phyloP scores from a whole-genome alignment of 2,888 invertebrate species.

The Athetis lepigone region DNA sequence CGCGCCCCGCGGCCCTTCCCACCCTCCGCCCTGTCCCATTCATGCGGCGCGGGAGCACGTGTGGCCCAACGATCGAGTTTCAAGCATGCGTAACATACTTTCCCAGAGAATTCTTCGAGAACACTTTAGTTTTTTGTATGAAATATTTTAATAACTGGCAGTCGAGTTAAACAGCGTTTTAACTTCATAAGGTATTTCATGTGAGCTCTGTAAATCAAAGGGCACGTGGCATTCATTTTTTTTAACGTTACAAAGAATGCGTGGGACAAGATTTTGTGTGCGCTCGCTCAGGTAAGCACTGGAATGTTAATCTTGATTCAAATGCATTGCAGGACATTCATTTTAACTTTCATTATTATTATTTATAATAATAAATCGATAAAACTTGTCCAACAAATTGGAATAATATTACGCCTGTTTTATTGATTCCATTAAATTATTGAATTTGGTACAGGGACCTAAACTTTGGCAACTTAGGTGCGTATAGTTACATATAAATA shows the following conservation, averaged over 20 bases:
- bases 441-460: conserved; percentile 2
- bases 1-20: conserved; percentile 68
- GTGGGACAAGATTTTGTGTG: conserved; percentile 31
- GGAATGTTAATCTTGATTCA: conserved; percentile 52
- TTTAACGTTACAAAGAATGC: conserved; percentile 48
- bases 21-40: conserved; percentile 75
- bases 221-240: conserved; percentile 60
- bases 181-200: conserved; percentile 52
- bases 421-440: conserved; percentile 30
- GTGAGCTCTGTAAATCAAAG: conserved; percentile 34
- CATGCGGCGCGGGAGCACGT: conserved; percentile 82
- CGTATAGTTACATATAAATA: conserved; percentile 13
- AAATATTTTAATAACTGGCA: conserved; percentile 64
- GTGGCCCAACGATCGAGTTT: conserved; percentile 84
- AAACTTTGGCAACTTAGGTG: too few relatives aligned
- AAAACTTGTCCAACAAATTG: conserved; percentile 28
- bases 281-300: conserved; percentile 53
- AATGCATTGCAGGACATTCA: conserved; percentile 18
- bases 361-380: conserved; percentile 21
- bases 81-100: conserved; percentile 84
- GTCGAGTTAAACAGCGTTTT: conserved; percentile 50
- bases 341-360: conserved; percentile 29
- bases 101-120: conserved; percentile 78
- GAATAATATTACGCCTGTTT: conserved; percentile 14
- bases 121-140: conserved; percentile 65